Base-by-base conservation (phyloP, 2,888 invertebrate genomes). In the Acholoe squamosa region DNA sequence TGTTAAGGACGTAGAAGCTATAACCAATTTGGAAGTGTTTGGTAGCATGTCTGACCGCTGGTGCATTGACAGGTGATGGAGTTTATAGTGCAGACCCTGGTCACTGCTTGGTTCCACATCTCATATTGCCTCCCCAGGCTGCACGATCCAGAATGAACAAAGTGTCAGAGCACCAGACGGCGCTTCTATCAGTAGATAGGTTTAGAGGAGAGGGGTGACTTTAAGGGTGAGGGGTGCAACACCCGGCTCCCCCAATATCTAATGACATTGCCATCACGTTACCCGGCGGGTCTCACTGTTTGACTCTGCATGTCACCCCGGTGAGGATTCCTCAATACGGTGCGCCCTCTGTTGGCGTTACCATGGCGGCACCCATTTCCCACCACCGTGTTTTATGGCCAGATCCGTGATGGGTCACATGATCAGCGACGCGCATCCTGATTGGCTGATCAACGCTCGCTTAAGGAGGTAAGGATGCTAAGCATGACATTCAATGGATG, bases 401-500 rank as follows among this genome's bases (percentile, higher is more conserved):
- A 3, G 28, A 22, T 25, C 71, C 71, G 28, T 71, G 71, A 71
- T 71, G 71, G 71, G 0, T 71, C 71, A 71, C 71, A 28, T 71
- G 71, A 71, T 71, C 71, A 71, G 71, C 28, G 3, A 28, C 3
- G 31, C 71, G 25, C 71, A 28, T 71, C 71, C 71, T 71, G 71
- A 71, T 71, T 71, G 71, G 71, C 71, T 71, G 71, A 71, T 71
- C 71, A 28, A 71, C 71, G 16, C 31, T 28, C 28, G 71, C 28
- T 71, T 71, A 71, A 71, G 71, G n/a, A 22, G 61, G 1, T 61
- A 22, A 16, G 71, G 71, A 71, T 22, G 61, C 14, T 14, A 3
- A n/a, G 28, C 7, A 25, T 25, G 31, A 28, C 71, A 28, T 71
- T 28, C 28, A 14, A 28, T 25, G 25, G 31, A 14, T 25, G 71